Evolutionary conservation across 2,888 invertebrate genomes (phyloP), one percentile per base, ranked within the genome.

Genomic region (Microctonus brassicae): DNA sequence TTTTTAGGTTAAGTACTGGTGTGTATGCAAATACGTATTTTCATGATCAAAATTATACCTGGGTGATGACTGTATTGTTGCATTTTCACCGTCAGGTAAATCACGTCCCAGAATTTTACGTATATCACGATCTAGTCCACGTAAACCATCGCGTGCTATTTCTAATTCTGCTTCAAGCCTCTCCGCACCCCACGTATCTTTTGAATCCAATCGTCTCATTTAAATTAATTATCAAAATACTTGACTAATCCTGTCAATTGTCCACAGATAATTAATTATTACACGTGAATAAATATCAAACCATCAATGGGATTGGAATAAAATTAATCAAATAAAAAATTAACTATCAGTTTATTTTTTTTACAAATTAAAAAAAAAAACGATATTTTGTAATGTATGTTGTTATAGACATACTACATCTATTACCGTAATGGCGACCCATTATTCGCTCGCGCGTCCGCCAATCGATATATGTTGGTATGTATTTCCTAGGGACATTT

Each of bases 51-150:
- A 57, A 57, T 29, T 63, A 62, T 69, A 83, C 83, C 84, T 82
- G 68, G 77, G 75, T 7, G 78, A 69, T 63, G 47, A 79, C 70
- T 84, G 86, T 20, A 79, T 42, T 6, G 84, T 79, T 36, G 82
- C 84, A 77, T 84, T 86, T 77, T 87, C 87, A 13, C 83, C 84
- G 29, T 87, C 87, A 72, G 87, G 86, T 58, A 86, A 81, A 79
- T 87, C 87, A 68, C 87, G 83, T 69, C 87, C 87, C 53, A 87
- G 78, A 66, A 87, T 87, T 78, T 87, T 87, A 34, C 87, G 81
- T 63, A 87, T 87, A 76, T 84, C 86, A 11, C 81, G 82, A 70
- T 87, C 87, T 53, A 87, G 81, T 47, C 84, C 86, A 55, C 86
- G 81, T 11, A 87, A 81, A 53, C 82, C 86, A 76, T 87, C 86